Conservation (phyloP, 1,140 invertebrate species). For the Thrips palmi region DNA sequence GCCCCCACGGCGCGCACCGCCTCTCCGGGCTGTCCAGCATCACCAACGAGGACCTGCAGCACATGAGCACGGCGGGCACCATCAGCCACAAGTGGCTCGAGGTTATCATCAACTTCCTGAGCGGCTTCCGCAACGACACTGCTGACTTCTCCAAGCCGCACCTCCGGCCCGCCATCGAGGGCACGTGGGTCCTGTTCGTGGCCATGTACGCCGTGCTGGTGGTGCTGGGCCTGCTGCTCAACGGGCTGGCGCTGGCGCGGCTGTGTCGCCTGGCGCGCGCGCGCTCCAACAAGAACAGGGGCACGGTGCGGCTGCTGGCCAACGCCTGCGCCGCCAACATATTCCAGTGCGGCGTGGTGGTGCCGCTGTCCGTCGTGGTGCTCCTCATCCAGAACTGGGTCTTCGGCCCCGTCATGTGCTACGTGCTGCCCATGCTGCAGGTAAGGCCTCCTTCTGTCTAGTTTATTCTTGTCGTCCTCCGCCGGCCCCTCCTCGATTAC, state of each 20-base stretch:
- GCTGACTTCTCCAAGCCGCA: constrained; percentile 25
- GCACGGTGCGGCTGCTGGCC: constrained; percentile 42
- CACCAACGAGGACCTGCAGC: too few relatives aligned
- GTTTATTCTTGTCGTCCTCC: too few relatives aligned
- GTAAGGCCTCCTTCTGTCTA: too few relatives aligned
- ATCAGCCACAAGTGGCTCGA: constrained; percentile 18
- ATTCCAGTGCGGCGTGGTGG: constrained; percentile 42
- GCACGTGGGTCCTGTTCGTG: constrained; percentile 40
- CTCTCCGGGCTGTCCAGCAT: too few relatives aligned
- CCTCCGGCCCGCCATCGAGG: constrained; percentile 26
- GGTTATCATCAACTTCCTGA: constrained; percentile 18
- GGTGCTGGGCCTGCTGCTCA: constrained; percentile 32
- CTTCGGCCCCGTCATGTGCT: constrained; percentile 51
- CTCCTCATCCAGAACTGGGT: constrained; percentile 55
- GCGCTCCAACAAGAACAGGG: constrained; percentile 38
- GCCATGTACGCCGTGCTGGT: constrained; percentile 39
- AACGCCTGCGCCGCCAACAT: constrained; percentile 48
- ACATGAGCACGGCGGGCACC: too few relatives aligned
- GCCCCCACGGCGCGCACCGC: too few relatives aligned
- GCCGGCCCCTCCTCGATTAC: too few relatives aligned
- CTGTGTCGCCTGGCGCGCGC: constrained; percentile 35
- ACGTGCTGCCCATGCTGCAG: constrained; percentile 54
- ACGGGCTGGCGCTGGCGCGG: constrained; percentile 36
- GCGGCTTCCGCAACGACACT: constrained; percentile 20
- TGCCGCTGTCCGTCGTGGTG: constrained; percentile 46